Conservation (phyloP, 2,113 vertebrate species). For the Aramus guarauna region DNA sequence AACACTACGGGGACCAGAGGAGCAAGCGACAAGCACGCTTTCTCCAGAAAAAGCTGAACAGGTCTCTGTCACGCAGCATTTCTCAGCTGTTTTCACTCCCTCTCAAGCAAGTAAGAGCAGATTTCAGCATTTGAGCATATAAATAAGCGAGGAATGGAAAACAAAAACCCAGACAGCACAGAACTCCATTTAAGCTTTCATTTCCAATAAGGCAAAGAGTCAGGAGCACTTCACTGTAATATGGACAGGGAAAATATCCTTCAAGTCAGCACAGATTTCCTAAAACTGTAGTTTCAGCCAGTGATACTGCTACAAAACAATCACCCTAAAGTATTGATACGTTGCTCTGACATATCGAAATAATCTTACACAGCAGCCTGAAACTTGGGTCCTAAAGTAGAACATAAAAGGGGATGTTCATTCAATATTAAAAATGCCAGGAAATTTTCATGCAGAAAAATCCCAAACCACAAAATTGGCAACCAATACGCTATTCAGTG, state of each 20-base stretch:
- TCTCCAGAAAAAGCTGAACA: background rate
- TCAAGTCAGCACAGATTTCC: background rate
- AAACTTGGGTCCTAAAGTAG: background rate
- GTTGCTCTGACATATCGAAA: background rate
- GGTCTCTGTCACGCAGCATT: background rate
- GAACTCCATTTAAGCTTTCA: background rate
- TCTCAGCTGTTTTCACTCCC: background rate
- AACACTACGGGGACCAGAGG: fast-evolving
- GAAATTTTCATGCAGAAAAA: conserved; percentile 23
- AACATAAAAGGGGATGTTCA: background rate
- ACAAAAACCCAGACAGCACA: background rate
- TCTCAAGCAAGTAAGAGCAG: background rate
- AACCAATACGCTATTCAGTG: background rate
- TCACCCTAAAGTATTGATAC: background rate
- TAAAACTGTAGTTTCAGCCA: background rate
- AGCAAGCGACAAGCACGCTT: fast-evolving
- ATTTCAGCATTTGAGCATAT: background rate
- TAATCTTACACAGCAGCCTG: background rate
- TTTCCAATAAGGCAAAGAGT: background rate
- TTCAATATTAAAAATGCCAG: background rate
- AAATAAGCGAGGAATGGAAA: background rate
- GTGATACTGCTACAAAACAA: background rate
- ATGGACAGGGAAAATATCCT: background rate
- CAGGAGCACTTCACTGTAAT: background rate
- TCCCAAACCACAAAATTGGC: conserved; percentile 27